Evolutionary conservation across 2,888 invertebrate genomes (phyloP).

Genomic region (Resseliella maxima): DNA sequence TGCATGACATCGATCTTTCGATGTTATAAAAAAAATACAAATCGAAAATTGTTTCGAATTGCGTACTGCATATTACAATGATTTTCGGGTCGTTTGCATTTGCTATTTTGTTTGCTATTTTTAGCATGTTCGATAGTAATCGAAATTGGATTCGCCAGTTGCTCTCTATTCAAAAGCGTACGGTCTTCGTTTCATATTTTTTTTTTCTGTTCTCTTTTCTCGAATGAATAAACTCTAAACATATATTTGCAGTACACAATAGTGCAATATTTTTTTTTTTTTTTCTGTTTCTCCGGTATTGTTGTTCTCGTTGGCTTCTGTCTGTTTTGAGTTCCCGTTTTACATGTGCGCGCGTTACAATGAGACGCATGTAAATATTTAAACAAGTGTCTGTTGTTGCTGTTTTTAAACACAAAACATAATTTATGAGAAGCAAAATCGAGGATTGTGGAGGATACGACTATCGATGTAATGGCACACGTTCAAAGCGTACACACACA

Average conservation of each 20-base stretch:
- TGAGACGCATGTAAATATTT: conserved; percentile 54
- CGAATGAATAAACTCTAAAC: neutral
- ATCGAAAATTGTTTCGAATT: conserved; percentile 21
- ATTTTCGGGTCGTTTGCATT: neutral
- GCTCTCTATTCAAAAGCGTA: neutral
- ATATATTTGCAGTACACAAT: neutral
- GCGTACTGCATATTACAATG: conserved; percentile 17
- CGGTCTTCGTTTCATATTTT: neutral
- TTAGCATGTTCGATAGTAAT: conserved; percentile 15
- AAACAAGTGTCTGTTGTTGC: conserved; percentile 54
- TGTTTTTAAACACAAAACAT: conserved; percentile 46
- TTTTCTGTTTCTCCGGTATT: no score
- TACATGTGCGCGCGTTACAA: neutral
- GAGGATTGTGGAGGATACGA: neutral
- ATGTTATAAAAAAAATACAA: neutral
- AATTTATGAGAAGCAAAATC: conserved; percentile 49
- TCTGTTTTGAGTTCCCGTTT: neutral
- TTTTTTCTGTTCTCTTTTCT: no score
- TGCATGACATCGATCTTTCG: neutral
- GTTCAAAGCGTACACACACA: neutral
- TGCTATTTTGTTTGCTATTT: neutral
- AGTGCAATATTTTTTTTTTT: conserved; percentile 22
- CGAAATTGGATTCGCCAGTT: conserved; percentile 19
- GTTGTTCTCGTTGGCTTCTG: neutral
- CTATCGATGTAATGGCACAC: conserved; percentile 1